Evolutionary conservation across 2,888 invertebrate species (phyloP), one percentile per base, ranked within the genome.

Genomic region (Crioceris asparagi): DNA sequence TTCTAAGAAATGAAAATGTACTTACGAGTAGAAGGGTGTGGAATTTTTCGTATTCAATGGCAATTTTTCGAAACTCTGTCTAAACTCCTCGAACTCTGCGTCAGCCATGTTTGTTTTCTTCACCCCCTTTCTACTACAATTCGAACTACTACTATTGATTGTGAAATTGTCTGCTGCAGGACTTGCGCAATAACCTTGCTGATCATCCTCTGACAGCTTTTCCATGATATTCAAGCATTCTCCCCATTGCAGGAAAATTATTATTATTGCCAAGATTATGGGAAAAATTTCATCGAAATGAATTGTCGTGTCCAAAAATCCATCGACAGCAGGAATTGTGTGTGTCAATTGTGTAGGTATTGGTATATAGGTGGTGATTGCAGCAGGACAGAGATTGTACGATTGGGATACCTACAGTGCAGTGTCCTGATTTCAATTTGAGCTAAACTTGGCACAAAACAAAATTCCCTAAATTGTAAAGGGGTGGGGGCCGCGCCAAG

Each of bases 1-100:
- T n/a, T n/a, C n/a, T n/a, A n/a, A n/a, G n/a, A n/a, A n/a, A n/a
- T n/a, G n/a, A 11, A 16, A 25, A 25, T 4, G 31, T 37, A 79
- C 88, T 88, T 75, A 90, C 90, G 86, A 87, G 67, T 90, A 91
- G 68, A 83, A 86, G 40, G 84, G 82, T 52, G 83, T 75, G 36
- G 87, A 78, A 34, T 80, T 79, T 62, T 79, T 83, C 49, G 79
- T 76, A 56, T 81, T 79, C 61, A 83, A 82, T 41, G 83, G 81
- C 62, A 83, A 69, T 67, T 79, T 76, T 57, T 87, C 85, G 66
- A 86, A 88, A 64, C 80, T 79, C 57, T 83, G 80, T 57, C 83
- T 81, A 71, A 91, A 88, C 74, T 91, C 86, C 68, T 91, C 90
- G 69, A 86, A 91, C 69, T 91, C 90, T 65, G 80, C 82, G 73